phyloP scores from a whole-genome alignment of 2,113 vertebrate genomes.

The Hyaena hyaena region DNA sequence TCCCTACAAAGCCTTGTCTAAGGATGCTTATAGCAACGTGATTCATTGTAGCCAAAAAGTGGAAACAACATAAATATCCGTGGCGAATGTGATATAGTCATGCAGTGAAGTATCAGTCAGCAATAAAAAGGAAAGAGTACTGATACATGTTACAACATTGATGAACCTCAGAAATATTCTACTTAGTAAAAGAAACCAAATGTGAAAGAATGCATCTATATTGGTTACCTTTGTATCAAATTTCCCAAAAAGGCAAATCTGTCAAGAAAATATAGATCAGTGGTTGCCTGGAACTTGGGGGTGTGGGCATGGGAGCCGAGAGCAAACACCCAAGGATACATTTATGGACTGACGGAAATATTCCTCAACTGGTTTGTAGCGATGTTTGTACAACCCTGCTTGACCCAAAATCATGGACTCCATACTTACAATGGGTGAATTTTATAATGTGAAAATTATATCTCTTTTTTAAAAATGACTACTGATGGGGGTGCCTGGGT shows the following conservation, averaged over 20 bases:
- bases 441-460: not conserved
- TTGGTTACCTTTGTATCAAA: not conserved
- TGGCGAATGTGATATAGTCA: not conserved
- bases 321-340: too few species aligned
- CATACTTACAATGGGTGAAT: not conserved
- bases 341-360: not conserved
- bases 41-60: not conserved
- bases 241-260: not conserved
- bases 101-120: not conserved
- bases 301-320: fast-evolving
- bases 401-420: not conserved
- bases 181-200: not conserved
- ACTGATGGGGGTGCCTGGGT: not conserved
- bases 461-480: not conserved
- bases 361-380: not conserved
- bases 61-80: not conserved
- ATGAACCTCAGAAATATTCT: not conserved
- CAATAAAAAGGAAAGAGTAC: not conserved
- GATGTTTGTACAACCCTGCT: not conserved
- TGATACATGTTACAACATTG: not conserved
- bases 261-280: not conserved
- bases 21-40: not conserved
- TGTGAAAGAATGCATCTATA: not conserved
- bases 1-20: not conserved
- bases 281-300: not conserved